Base-by-base conservation (phyloP, 2,797 vertebrate species). In the Bovichtus variegatus region DNA sequence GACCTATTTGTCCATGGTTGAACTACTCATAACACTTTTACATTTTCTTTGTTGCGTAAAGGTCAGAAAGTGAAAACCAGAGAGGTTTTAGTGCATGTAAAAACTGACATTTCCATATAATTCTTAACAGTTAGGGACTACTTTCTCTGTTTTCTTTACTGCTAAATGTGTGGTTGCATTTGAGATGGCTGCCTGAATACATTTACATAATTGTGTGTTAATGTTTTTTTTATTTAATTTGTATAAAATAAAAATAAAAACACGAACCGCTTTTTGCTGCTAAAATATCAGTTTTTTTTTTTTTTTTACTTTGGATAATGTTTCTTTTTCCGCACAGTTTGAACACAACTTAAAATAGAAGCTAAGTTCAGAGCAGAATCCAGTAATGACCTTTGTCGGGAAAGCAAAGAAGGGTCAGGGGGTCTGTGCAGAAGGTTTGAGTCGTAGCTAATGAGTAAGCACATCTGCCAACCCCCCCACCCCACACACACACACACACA, bases 371-470 rank as follows among this genome's bases (percentile, higher is more conserved):
- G 23, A 70, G 63, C 25, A 29, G 44, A 38, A 62, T 9, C 13
- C 13, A 5, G 36, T 44, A 10, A 23, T 60, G 64, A 49, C 31
- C 29, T 40, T 25, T 2, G 6, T 18, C 21, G 44, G 21, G 76
- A 61, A 57, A 80, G 53, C 51, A 66, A 34, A 71, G 31, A 61
- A 55, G 47, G 59, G 53, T 68, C 64, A 50, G 46, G 27, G 2
- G 38, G 57, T 11, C 6, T 2, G 16, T 16, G 34, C 27, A 23
- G 46, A 49, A 2, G 43, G 27, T 76, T 31, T 60, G 44, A 72
- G 53, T 34, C 21, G 44, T 62, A 36, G 58, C 38, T 72, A 82
- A 80, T 74, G 55, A 80, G 41, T 68, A 9, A 79, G 65, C 67
- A 69, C 58, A 57, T 27, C 51, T 58, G 71, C 60, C 65, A 29